Base-by-base conservation (phyloP, 2,113 vertebrate species). In the Pollachius pollachius region DNA sequence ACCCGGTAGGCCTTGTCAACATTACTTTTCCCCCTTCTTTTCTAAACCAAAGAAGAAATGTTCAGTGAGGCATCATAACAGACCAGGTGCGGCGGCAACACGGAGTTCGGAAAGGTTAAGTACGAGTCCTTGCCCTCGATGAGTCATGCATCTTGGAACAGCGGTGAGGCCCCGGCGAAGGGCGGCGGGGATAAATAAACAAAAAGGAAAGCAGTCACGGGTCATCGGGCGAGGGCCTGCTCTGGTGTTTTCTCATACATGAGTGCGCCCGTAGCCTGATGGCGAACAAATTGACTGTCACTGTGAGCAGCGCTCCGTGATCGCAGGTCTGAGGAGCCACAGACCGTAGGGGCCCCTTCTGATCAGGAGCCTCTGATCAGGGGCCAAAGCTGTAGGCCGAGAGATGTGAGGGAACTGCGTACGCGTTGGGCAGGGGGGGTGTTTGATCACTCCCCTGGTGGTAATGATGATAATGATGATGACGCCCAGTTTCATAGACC, bases 251-350 rank as follows among this genome's bases (percentile, higher is more conserved):
- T 77, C 85, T 86, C 80, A 77, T 72, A 85, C 69, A 54, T 57
- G 84, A 86, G 80, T 79, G 76, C 68, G 70, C 80, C 81, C 85
- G 87, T 87, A 68, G 82, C 84, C 76, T 80, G 88, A 87, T 88
- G 85, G 83, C 83, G 84, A 87, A 89, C 88, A 90, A 91, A 89
- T 83, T 64, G 85, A 89, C 81, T 84, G 85, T 86, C 87, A 72
- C 81, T 85, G 27, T 30, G 64, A 71, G 81, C 80, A 72, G 67
- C 75, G 70, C 69, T 73, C 61, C 6, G 80, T 70, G 37, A 17
- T 65, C 77, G 37, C 63, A 12, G 74, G 78, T 77, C 9, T 13
- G 9, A 48, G 69, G 63, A 81, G 23, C 21, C 25, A 18, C 52
- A 37, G 52, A 52, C 17, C 1, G 11, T 11, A 15, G 68, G 30